phyloP scores from a whole-genome alignment of 2,113 vertebrate species.

The Corvus hawaiiensis region DNA sequence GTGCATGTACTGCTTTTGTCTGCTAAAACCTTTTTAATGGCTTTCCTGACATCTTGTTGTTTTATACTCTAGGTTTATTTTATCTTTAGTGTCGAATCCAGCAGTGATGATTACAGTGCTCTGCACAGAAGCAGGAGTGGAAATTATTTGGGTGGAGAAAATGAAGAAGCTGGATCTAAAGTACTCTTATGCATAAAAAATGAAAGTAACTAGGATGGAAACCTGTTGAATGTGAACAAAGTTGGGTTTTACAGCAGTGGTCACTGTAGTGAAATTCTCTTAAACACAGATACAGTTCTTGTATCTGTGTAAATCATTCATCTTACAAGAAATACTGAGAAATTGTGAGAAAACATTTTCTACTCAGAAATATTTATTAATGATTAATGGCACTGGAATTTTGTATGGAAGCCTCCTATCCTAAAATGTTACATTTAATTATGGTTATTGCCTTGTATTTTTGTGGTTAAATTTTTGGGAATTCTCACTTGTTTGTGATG shows the following conservation, averaged over 20 bases:
- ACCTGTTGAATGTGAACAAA: slow-evolving; percentile 17
- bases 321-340: background rate
- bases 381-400: background rate
- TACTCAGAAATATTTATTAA: background rate
- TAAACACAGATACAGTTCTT: background rate
- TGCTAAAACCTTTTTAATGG: background rate
- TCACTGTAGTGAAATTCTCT: slow-evolving; percentile 5
- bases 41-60: background rate
- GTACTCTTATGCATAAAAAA: slow-evolving; percentile 19
- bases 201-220: slow-evolving; percentile 21
- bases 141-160: background rate
- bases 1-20: background rate
- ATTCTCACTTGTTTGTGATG: slow-evolving; percentile 54
- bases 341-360: background rate
- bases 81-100: background rate
- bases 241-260: slow-evolving; percentile 54
- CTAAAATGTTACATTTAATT: background rate
- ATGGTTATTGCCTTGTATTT: background rate
- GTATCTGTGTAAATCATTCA: background rate
- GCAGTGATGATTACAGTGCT: slow-evolving; percentile 25
- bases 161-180: slow-evolving; percentile 41
- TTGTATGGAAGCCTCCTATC: background rate
- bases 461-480: slow-evolving; percentile 35
- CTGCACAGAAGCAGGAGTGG: slow-evolving; percentile 34
- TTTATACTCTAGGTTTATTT: background rate